Evolutionary conservation across 2,797 vertebrate genomes (phyloP).

Genomic region (Aldrovandia affinis): DNA sequence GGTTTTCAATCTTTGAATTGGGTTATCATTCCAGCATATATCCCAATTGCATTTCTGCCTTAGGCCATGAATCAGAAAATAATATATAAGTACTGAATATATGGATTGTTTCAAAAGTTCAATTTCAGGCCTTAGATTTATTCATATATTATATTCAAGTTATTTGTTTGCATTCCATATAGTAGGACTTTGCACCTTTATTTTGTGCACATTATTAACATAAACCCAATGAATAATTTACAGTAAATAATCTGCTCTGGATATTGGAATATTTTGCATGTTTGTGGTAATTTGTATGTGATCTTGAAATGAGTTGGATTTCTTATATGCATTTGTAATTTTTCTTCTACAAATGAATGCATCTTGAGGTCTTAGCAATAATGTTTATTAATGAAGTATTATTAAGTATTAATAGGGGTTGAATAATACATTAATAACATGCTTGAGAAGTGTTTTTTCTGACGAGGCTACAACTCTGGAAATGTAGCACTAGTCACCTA

Average conservation of each 20-base stretch:
- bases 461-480: background rate
- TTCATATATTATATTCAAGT: too few relatives aligned
- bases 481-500: background rate
- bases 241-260: slow-evolving; percentile 22
- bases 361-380: background rate
- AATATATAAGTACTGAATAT: background rate
- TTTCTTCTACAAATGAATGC: slow-evolving; percentile 26
- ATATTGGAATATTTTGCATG: background rate
- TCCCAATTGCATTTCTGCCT: background rate
- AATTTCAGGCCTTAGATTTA: too few relatives aligned
- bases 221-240: slow-evolving; percentile 34
- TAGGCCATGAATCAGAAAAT: background rate
- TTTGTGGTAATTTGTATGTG: slow-evolving; percentile 24
- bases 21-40: background rate
- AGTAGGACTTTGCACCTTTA: background rate
- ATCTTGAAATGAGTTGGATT: background rate
- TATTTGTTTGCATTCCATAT: too few relatives aligned
- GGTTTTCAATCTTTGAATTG: background rate
- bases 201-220: slow-evolving; percentile 25
- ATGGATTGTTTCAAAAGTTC: background rate
- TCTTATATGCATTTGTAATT: slow-evolving; percentile 22
- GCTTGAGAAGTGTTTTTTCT: background rate
- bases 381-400: slow-evolving; percentile 34
- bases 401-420: slow-evolving; percentile 13
- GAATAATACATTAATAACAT: slow-evolving; percentile 11